These are phyloP conservation scores for Irena cyanogastra DNA, from an alignment of 2,113 vertebrate genomes.

Conservation along the genomic window DNA sequence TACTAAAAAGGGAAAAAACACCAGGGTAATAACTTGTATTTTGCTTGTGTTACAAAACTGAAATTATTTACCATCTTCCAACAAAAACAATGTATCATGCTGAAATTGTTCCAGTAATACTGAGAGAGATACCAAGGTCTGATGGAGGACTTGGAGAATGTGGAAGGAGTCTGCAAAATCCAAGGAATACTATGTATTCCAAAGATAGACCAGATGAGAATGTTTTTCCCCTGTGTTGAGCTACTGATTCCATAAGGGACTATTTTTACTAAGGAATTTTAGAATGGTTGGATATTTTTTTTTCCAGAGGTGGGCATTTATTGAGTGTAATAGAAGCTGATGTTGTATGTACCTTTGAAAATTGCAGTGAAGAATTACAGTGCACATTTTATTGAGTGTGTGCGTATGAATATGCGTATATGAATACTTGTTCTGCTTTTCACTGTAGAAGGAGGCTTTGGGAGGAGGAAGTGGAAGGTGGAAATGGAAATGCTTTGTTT, in stretches of 20 bases:
- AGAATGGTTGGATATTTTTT: not conserved
- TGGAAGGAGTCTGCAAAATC: not conserved
- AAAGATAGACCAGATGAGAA: not conserved
- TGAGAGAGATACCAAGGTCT: not conserved
- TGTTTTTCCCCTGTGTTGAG: not conserved
- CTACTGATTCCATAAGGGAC: not conserved
- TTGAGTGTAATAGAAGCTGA: not conserved
- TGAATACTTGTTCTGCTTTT: not conserved
- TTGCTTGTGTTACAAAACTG: not conserved
- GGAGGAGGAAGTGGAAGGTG: not conserved
- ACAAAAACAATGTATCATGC: not conserved
- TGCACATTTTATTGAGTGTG: not conserved
- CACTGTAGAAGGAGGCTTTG: not conserved
- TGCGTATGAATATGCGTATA: not conserved
- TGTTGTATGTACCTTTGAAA: not conserved
- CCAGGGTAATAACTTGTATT: not conserved
- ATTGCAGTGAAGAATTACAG: not conserved
- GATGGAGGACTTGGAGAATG: not conserved
- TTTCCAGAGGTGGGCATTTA: not conserved
- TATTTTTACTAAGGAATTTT: not conserved
- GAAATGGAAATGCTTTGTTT: slow-evolving; percentile 34
- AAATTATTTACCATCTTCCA: not conserved
- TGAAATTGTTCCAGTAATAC: not conserved
- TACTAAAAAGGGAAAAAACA: not conserved
- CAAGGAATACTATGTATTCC: not conserved